Conservation (phyloP, 2,113 vertebrate genomes). For the Odocoileus hemionus region DNA sequence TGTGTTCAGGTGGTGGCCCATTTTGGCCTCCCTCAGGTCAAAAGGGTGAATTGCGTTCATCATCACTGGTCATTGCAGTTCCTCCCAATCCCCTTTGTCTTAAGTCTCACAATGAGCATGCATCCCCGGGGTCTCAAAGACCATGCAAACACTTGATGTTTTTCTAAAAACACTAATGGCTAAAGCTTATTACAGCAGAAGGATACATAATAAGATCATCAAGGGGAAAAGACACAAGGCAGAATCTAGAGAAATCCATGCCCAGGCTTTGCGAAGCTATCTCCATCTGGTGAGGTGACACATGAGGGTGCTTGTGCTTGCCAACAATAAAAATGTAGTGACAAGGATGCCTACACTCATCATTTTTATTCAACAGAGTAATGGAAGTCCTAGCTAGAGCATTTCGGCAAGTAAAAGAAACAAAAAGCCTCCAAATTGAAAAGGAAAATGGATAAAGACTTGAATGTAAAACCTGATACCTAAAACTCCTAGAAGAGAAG, state of each 20-base stretch:
- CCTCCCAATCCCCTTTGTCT: background rate
- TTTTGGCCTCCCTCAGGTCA: background rate
- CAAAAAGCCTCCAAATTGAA: background rate
- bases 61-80: background rate
- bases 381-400: background rate
- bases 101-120: background rate
- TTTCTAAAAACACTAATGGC: background rate
- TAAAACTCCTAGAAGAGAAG: background rate
- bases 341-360: background rate
- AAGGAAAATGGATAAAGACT: background rate
- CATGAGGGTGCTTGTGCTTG: background rate
- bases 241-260: background rate
- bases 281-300: background rate
- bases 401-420: background rate
- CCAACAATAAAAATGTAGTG: background rate
- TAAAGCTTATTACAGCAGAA: background rate
- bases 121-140: background rate
- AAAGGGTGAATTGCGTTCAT: background rate
- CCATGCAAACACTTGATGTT: background rate
- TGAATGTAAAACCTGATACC: background rate
- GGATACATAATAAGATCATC: background rate
- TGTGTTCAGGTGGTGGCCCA: background rate
- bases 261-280: background rate
- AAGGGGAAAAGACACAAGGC: background rate
- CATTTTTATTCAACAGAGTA: background rate